Conservation (phyloP, 35 echinoderm and acorn worm species). For the Heliocidaris tuberculata region DNA sequence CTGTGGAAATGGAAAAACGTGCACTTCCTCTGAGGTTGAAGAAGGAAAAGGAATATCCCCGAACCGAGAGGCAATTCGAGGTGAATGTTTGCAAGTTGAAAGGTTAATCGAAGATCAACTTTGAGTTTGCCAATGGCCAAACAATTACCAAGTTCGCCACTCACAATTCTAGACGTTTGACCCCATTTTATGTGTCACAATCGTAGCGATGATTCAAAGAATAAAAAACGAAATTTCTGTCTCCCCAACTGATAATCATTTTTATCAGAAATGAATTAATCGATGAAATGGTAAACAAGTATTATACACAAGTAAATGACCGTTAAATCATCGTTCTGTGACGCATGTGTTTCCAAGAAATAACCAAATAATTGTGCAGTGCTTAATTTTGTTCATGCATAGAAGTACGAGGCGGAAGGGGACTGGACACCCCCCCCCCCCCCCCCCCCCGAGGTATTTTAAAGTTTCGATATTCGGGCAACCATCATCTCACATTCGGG, state of each 20-base stretch:
- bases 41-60: neutral
- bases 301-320: no score
- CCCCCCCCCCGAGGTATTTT: no score
- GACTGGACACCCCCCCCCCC: no score
- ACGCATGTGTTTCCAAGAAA: no score
- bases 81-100: conserved; percentile 28
- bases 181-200: neutral
- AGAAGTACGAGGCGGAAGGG: neutral
- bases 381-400: neutral
- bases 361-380: no score
- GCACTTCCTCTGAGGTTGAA: neutral
- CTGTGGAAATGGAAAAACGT: neutral
- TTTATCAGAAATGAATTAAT: no score
- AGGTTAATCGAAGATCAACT: conserved; percentile 34
- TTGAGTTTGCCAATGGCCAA: neutral
- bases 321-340: no score
- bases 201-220: neutral
- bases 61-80: neutral
- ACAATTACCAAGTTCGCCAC: conserved; percentile 9
- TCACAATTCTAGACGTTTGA: neutral
- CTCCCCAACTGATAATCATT: neutral
- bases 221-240: neutral
- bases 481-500: no score
- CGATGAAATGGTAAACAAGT: no score
- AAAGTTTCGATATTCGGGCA: no score